These are phyloP conservation scores for Pomacea canaliculata DNA, from an alignment of 2,888 invertebrate genomes.

Conservation along the genomic window DNA sequence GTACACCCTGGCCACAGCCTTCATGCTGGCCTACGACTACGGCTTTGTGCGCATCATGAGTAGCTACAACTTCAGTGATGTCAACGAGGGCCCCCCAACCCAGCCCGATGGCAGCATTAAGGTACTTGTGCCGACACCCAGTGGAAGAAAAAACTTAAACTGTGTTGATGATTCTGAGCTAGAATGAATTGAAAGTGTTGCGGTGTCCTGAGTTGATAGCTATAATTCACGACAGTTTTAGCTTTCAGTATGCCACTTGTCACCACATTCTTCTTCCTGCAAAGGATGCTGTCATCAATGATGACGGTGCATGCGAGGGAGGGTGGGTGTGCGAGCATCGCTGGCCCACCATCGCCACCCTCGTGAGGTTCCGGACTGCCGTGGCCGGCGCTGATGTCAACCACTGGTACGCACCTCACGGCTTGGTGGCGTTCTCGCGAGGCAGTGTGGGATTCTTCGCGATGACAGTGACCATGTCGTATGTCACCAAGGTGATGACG, in stretches of 20 bases:
- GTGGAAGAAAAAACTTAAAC: background rate
- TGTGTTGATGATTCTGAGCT: background rate
- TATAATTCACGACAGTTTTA: background rate
- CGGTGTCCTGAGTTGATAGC: background rate
- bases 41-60: conserved; percentile 83
- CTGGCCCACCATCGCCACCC: conserved; percentile 63
- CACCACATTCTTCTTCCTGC: background rate
- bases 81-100: conserved; percentile 48
- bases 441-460: conserved; percentile 65
- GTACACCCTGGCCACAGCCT: conserved; percentile 79
- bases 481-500: conserved; percentile 54
- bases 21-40: conserved; percentile 80
- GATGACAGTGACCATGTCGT: conserved; percentile 57
- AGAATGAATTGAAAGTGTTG: background rate
- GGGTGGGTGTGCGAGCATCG: conserved; percentile 53
- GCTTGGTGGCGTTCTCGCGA: conserved; percentile 62
- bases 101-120: conserved; percentile 34
- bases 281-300: conserved; percentile 35
- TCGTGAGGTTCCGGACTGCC: conserved; percentile 63
- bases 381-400: conserved; percentile 50
- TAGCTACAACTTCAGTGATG: conserved; percentile 77
- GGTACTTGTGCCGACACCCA: background rate
- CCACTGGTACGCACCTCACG: conserved; percentile 58
- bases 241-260: conserved; percentile 19
- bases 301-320: conserved; percentile 43